Evolutionary conservation across 1,140 invertebrate species (phyloP), one percentile per base, ranked within the genome.

Genomic region (Drosophila novamexicana): DNA sequence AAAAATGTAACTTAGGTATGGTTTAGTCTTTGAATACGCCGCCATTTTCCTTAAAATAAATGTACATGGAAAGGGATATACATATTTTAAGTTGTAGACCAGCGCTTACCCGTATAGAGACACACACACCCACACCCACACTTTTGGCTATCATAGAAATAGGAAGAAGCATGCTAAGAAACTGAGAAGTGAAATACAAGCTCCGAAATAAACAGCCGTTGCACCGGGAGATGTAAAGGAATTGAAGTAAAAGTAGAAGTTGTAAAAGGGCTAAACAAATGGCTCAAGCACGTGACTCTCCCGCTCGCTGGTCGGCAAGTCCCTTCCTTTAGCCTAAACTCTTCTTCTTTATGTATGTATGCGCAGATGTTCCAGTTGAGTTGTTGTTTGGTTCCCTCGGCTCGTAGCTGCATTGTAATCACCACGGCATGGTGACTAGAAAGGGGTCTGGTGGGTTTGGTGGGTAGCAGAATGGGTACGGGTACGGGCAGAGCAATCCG

Each of bases 181-280:
- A 44, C 56, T 40, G 7, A 58, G 40, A 40, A 56, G 40, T 53
- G 66, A 83, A 73, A 61, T 66, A 83, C 72, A 72, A 72, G 80
- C 73, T 54, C 69, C 37, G 45, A 67, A 53, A 63, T 53, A 29
- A 39, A 57, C 37, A 61, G 59, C 39, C 34, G 34, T 12, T 12
- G 44, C 53, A 67, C 4, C 12, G 16, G 54, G 14, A 22, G 45
- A 40, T 40, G n/a, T n/a, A 37, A 18, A 34, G 68, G 29, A 58
- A 37, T 34, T 16, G 18, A 62, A 54, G 50, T 37, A 69, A 18
- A 62, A 62, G 64, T 59, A 77, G 59, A 71, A 76, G 81, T 68
- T 65, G 61, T 32, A 77, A 59, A 65, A 81, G 74, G 58, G 73
- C 70, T 84, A 74, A 77, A 68, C 81, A 85, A 84, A 85, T 85